Conservation (phyloP, 2,113 vertebrate species). For the Myotis lucifugus region DNA sequence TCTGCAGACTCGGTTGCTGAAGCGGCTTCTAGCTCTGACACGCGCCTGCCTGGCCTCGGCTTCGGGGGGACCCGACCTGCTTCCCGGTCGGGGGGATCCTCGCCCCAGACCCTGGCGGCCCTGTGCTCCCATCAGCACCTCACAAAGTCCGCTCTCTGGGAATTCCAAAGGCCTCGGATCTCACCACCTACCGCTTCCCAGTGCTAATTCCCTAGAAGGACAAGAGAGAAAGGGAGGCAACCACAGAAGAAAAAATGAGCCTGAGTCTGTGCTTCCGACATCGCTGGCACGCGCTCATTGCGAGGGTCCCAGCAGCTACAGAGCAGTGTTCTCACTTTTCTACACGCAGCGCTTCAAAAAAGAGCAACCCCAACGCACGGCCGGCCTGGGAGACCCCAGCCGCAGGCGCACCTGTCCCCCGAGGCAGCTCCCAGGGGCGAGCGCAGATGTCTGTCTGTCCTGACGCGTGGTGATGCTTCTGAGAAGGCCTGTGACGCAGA, state of each 20-base stretch:
- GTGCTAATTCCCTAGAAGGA: background rate
- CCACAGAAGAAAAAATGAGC: background rate
- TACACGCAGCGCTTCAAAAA: background rate
- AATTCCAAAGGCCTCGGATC: background rate
- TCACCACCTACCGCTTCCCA: background rate
- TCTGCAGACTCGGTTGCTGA: constrained; percentile 53
- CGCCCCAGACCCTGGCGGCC: too few species aligned
- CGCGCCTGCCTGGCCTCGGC: background rate
- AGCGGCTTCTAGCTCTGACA: background rate
- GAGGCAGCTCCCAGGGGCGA: background rate
- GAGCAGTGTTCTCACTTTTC: background rate
- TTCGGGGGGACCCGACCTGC: background rate
- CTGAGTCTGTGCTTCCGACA: background rate
- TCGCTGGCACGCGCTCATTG: background rate
- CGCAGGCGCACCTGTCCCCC: background rate
- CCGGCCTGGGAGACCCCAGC: background rate
- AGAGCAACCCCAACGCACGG: background rate
- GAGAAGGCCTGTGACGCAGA: background rate
- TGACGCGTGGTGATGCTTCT: too few species aligned
- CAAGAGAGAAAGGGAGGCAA: too few species aligned
- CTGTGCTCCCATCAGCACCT: background rate
- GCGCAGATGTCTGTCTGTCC: background rate
- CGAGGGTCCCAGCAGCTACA: background rate
- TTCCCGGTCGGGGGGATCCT: background rate
- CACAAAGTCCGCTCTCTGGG: background rate